Conservation (phyloP, 1,140 invertebrate species). For the Calephelis virginiensis region DNA sequence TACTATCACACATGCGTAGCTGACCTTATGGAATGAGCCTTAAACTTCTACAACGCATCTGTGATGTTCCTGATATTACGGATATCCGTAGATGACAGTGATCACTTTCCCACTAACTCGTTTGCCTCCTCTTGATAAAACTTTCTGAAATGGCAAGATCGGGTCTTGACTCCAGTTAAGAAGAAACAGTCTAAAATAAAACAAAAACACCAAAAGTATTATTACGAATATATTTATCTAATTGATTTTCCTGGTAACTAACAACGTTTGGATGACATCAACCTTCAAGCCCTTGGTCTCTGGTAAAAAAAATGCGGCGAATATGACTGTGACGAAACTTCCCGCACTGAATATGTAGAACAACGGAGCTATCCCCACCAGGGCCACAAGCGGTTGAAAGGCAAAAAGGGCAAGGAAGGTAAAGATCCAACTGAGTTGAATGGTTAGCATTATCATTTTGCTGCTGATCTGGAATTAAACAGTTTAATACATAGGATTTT, state of each 20-base stretch:
- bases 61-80: too few species aligned
- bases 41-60: too few species aligned
- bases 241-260: conserved; percentile 1
- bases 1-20: too few species aligned
- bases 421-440: conserved; percentile 48
- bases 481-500: too few species aligned
- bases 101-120: too few species aligned
- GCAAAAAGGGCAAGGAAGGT: conserved; percentile 50
- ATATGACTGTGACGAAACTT: conserved; percentile 69
- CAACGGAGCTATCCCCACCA: conserved; percentile 73
- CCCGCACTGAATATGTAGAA: conserved; percentile 74
- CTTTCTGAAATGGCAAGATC: too few species aligned
- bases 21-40: too few species aligned
- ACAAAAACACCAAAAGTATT: too few species aligned
- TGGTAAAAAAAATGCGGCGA: conserved; percentile 80
- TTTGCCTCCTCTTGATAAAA: too few species aligned
- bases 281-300: conserved; percentile 79
- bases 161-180: too few species aligned
- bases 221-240: too few species aligned
- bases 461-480: conserved; percentile 42
- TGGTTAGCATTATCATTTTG: conserved; percentile 39
- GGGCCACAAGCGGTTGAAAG: conserved; percentile 50
- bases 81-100: too few species aligned
- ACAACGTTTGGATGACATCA: conserved; percentile 32
- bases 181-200: not conserved